Conservation (phyloP, 2,113 vertebrate species). For the Cryptoleucopteryx plumbea region DNA sequence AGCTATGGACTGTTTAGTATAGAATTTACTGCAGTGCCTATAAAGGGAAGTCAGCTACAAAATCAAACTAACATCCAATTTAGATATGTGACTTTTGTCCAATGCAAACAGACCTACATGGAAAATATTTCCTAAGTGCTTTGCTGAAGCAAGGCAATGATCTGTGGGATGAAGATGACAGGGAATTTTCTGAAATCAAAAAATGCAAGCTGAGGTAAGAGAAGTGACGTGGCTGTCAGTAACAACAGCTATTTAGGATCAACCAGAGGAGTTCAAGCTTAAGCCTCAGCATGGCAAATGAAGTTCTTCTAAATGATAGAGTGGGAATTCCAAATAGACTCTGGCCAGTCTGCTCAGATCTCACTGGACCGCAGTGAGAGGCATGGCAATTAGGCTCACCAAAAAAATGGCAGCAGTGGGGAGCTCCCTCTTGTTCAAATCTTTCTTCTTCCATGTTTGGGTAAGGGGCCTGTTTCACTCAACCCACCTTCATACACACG, state of each 20-base stretch:
- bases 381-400: neutral
- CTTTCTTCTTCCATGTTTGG: neutral
- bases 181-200: constrained; percentile 14
- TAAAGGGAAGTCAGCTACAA: neutral
- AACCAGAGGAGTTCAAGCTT: constrained; percentile 18
- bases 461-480: neutral
- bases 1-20: neutral
- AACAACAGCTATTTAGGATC: constrained; percentile 30
- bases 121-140: neutral
- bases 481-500: neutral
- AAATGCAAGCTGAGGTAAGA: constrained; percentile 1
- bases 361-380: constrained; percentile 5
- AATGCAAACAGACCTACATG: neutral
- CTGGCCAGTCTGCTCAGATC: neutral
- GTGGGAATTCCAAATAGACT: constrained; percentile 42
- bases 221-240: constrained; percentile 49
- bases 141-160: neutral
- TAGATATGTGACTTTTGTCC: neutral
- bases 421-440: constrained; percentile 1
- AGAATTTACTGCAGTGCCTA: neutral
- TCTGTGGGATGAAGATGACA: constrained; percentile 41
- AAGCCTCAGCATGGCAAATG: constrained; percentile 26
- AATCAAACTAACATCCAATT: neutral
- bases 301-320: constrained; percentile 69
- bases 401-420: neutral